These are phyloP conservation scores for Dyspetes luteomarginatus DNA, from an alignment of 2,888 invertebrate species.

Conservation along the genomic window DNA sequence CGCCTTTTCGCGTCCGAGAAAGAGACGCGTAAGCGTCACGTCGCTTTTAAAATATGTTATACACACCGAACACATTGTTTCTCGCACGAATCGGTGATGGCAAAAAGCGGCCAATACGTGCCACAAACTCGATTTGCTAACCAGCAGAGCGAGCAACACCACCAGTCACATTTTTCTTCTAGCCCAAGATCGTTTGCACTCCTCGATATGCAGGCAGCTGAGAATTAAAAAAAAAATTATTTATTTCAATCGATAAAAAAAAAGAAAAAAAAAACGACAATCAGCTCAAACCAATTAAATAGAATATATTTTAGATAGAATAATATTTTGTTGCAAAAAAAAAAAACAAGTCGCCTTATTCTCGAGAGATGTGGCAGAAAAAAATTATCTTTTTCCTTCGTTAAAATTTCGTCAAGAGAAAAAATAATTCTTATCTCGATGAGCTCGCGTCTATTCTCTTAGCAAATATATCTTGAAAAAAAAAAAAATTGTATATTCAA, in stretches of 20 bases:
- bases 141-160: slow-evolving; percentile 7
- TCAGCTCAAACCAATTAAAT: background rate
- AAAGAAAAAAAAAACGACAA: too few species aligned
- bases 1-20: too few species aligned
- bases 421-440: background rate
- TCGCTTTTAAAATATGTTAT: slow-evolving; percentile 74
- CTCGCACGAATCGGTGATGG: slow-evolving; percentile 76
- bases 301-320: too few species aligned
- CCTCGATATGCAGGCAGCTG: background rate
- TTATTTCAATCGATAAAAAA: background rate
- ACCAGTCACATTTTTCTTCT: background rate
- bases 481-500: slow-evolving; percentile 29
- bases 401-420: background rate
- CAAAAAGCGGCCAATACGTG: slow-evolving; percentile 70
- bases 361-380: too few species aligned
- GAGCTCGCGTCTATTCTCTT: background rate
- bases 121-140: slow-evolving; percentile 59
- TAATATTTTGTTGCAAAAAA: too few species aligned
- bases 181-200: slow-evolving; percentile 1
- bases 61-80: slow-evolving; percentile 78
- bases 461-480: background rate
- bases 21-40: slow-evolving; percentile 25
- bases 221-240: background rate
- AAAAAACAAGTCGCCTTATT: too few species aligned
- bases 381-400: background rate